Evolutionary conservation across 2,113 vertebrate species (phyloP), one percentile per base, ranked within the genome.

Genomic region (Channa argus): DNA sequence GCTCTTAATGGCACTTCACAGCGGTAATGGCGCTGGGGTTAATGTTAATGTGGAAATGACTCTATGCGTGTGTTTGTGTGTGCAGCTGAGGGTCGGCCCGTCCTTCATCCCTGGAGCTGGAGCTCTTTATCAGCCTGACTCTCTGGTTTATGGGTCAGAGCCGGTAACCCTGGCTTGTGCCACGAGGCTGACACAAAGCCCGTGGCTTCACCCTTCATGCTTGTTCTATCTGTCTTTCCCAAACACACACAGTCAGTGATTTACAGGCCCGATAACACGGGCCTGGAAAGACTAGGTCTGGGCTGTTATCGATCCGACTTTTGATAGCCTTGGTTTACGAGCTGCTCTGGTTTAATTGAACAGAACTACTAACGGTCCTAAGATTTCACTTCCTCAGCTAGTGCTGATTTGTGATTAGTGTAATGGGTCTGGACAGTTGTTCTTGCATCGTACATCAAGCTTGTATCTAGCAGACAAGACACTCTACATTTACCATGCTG

Each of bases 1-100:
- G 33, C 74, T 86, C 84, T 79, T 88, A 90, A 90, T 86, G 58
- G 86, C 79, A 74, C 84, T 84, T 87, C 74, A 71, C 83, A 79
- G 74, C 52, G 2, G 78, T 86, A 82, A 85, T 88, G 80, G 85
- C 60, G 66, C 65, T 67, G 56, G 51, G 89, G 87, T 90, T 90
- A 88, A 90, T 83, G 81, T 58, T 83, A 68, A 84, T 87, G 74
- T 78, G 77, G 71, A 67, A 63, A 80, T 82, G 54, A 81, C 55
- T 77, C 0, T 33, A 12, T 41, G 63, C 50, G 65, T 36, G 43
- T 54, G 68, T 24, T 49, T 37, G 63, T 53, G 54, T 54, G 67
- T 55, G 59, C 5, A 33, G 44, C 52, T 33, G 38, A 13, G 64
- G 70, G 72, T 76, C 43, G 50, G 60, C 71, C 61, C 13, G 79